phyloP scores from a whole-genome alignment of 1,140 invertebrate species.

The Macrotrachela quadricornifera region DNA sequence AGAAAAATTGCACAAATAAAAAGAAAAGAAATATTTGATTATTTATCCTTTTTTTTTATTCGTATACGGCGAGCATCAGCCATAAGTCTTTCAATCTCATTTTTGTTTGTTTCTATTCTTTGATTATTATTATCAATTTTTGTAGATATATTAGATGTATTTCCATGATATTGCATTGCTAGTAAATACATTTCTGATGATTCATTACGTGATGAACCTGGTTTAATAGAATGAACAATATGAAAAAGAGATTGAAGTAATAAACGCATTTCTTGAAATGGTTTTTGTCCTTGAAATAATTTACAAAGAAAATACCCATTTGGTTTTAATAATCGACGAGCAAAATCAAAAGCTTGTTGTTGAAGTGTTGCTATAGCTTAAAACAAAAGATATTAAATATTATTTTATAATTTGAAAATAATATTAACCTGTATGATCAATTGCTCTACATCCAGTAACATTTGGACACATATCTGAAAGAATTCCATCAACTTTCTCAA shows the following conservation, averaged over 20 bases:
- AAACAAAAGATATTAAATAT: background rate
- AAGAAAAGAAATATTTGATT: too few relatives aligned
- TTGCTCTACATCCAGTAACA: constrained; percentile 49
- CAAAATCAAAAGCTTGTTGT: constrained; percentile 37
- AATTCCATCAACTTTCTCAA: constrained; percentile 46
- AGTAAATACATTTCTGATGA: constrained; percentile 67
- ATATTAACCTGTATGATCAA: constrained; percentile 42
- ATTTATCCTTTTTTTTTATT: too few relatives aligned
- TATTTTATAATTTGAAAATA: background rate
- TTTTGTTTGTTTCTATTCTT: too few relatives aligned
- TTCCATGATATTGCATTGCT: too few relatives aligned
- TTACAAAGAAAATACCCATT: constrained; percentile 45
- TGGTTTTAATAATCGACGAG: constrained; percentile 40
- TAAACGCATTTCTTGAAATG: constrained; percentile 44
- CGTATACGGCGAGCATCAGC: too few relatives aligned
- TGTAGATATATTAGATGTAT: too few relatives aligned
- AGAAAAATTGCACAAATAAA: too few relatives aligned
- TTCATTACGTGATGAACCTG: constrained; percentile 56
- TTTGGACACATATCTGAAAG: constrained; percentile 91
- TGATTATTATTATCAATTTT: too few relatives aligned
- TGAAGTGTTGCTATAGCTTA: constrained; percentile 1
- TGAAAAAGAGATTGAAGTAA: constrained; percentile 40
- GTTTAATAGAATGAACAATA: constrained; percentile 54
- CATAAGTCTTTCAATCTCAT: too few relatives aligned
- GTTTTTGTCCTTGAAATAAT: constrained; percentile 58